phyloP scores from a whole-genome alignment of 2,888 invertebrate species.

The Lissocephala sabroskyi region DNA sequence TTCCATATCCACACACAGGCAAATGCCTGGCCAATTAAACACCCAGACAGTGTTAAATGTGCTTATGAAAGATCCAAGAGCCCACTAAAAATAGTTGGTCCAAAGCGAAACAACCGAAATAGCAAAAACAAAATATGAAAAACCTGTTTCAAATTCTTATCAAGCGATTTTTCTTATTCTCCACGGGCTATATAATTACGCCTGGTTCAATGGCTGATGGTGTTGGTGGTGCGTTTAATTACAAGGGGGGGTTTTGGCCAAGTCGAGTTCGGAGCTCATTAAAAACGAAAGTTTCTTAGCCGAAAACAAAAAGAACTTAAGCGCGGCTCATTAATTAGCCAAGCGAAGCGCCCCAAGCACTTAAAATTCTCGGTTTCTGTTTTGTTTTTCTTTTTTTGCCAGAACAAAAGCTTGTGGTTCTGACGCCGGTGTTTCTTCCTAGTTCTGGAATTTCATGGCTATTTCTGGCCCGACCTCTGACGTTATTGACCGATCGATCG shows the following conservation, averaged over 20 bases:
- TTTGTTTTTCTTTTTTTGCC: not conserved
- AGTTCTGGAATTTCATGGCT: no score
- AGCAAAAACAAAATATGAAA: conserved; percentile 14
- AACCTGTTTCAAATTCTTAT: conserved; percentile 61
- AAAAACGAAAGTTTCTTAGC: conserved; percentile 52
- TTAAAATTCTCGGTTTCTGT: no score
- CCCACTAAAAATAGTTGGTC: not conserved
- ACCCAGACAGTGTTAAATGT: no score
- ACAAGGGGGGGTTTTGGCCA: conserved; percentile 34
- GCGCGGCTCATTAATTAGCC: conserved; percentile 49
- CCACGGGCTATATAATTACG: conserved; percentile 53
- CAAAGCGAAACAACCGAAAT: no score
- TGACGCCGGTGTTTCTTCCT: no score
- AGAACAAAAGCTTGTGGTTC: no score
- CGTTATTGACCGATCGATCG: no score
- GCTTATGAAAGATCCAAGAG: no score
- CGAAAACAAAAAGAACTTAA: conserved; percentile 20
- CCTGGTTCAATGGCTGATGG: conserved; percentile 52
- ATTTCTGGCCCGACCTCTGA: no score
- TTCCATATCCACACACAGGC: no score
- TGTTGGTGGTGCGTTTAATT: conserved; percentile 52
- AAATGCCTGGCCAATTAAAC: no score
- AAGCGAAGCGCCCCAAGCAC: conserved; percentile 2
- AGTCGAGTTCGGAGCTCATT: conserved; percentile 43
- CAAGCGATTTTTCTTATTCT: conserved; percentile 32